phyloP scores from a whole-genome alignment of 2,797 vertebrate species.

The Poeciliopsis gracilis region DNA sequence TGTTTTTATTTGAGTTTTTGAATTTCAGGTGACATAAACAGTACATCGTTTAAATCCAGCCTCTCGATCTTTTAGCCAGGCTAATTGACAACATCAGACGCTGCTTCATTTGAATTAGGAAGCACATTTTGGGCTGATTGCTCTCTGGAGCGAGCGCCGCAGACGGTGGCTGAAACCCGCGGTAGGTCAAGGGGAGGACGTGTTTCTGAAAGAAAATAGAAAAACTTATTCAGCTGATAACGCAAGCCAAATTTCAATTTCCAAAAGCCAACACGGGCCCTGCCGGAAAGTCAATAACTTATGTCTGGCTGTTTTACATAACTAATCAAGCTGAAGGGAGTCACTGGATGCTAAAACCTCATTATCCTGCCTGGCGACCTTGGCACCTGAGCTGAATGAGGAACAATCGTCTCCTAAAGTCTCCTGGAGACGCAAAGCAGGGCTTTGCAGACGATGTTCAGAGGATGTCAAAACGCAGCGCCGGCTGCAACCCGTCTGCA shows the following conservation, averaged over 20 bases:
- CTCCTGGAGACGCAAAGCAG: slow-evolving; percentile 29
- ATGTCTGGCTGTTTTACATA: slow-evolving; percentile 67
- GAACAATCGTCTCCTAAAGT: slow-evolving; percentile 61
- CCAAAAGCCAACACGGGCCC: slow-evolving; percentile 57
- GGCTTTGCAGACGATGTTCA: slow-evolving; percentile 44
- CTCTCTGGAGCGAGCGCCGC: background rate
- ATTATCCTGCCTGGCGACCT: slow-evolving; percentile 75
- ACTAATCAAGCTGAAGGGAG: slow-evolving; percentile 68
- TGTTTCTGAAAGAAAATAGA: slow-evolving; percentile 7
- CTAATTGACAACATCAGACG: background rate
- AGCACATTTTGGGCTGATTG: background rate
- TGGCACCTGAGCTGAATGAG: slow-evolving; percentile 72
- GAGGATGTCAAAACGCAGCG: slow-evolving; percentile 25
- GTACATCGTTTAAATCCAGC: background rate
- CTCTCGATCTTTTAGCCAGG: background rate
- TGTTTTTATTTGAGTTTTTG: background rate
- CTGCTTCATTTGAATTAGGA: background rate
- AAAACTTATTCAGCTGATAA: slow-evolving; percentile 10
- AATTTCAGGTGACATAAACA: background rate
- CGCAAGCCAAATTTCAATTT: slow-evolving; percentile 57
- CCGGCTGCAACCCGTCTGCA: no score
- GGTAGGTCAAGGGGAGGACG: background rate
- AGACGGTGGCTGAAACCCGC: background rate
- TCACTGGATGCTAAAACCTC: slow-evolving; percentile 70
- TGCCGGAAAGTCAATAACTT: slow-evolving; percentile 64